Evolutionary conservation across 2,113 vertebrate species (phyloP).

Genomic region (Halichoerus grypus): DNA sequence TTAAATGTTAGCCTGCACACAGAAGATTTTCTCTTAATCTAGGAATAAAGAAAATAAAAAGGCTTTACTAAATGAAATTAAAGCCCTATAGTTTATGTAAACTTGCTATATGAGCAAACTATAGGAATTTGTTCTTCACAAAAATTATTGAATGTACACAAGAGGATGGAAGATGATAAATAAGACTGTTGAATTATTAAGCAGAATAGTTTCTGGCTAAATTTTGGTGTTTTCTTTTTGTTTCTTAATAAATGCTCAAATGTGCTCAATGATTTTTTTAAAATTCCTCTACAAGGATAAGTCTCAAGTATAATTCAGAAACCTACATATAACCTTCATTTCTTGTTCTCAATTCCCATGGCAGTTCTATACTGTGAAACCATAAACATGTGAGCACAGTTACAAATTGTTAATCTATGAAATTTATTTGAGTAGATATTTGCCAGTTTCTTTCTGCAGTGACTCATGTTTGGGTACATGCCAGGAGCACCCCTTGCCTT

Average conservation of each 20-base stretch:
- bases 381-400: slow-evolving; percentile 67
- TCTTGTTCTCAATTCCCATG: slow-evolving; percentile 56
- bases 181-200: slow-evolving; percentile 44
- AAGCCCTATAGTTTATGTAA: not conserved
- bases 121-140: not conserved
- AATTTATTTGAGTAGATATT: slow-evolving; percentile 46
- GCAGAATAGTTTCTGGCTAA: slow-evolving; percentile 4
- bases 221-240: slow-evolving; percentile 41
- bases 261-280: not conserved
- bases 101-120: not conserved
- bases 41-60: slow-evolving; percentile 42
- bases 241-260: slow-evolving; percentile 61
- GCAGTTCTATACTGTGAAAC: slow-evolving; percentile 48
- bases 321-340: slow-evolving; percentile 51
- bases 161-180: not conserved
- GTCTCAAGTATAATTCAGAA: slow-evolving; percentile 61
- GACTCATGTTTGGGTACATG: slow-evolving; percentile 61
- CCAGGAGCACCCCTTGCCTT: slow-evolving; percentile 66
- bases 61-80: slow-evolving; percentile 20
- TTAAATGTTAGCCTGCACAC: not conserved
- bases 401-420: slow-evolving; percentile 78
- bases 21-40: not conserved
- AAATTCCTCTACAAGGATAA: slow-evolving; percentile 25
- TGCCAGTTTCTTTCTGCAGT: slow-evolving; percentile 59
- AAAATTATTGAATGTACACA: not conserved